Base-by-base conservation (phyloP, 2,113 vertebrate species). In the Paradisaea rubra region DNA sequence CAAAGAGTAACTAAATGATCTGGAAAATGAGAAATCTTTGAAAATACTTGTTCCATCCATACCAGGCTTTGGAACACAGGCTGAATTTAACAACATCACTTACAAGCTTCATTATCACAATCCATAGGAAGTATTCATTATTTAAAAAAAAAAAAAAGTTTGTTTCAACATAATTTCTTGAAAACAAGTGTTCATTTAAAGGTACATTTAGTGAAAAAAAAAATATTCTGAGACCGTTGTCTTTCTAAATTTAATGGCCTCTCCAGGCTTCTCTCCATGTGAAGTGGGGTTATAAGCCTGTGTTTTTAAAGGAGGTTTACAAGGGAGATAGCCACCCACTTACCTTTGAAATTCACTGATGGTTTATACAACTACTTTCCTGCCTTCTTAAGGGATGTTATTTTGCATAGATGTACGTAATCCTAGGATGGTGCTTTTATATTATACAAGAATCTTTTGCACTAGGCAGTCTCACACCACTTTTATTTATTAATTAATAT, bases 251-350 rank as follows among this genome's bases (percentile, higher is more conserved):
- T 41, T 39, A 52, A 33, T 16, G 73, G 20, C 27, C 3, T 42
- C 1, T 4, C 2, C 7, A 13, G 10, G 3, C 2, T 41, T 31
- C 6, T 28, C 11, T 27, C 30, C 37, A 1, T 23, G 2, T 16
- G 14, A 61, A 61, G 18, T 3, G 1, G 6, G 3, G 6, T 52
- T 70, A 47, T 25, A 65, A 72, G 16, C 9, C 5, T 33, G 8
- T 25, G 7, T 10, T 86, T 57, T 24, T 24, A 20, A 68, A 74
- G 17, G 20, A 39, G 4, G 6, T 35, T 72, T 83, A 28, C 21
- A 73, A 70, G 19, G 7, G 4, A 76, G 2, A 37, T 4, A 76
- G 15, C 3, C 21, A 52, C 7, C 2, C 4, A 8, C 12, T 41
- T 15, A 22, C 6, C 9, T 71, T 64, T 56, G 23, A 83, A 80